Evolutionary conservation across 2,888 invertebrate genomes (phyloP).

Genomic region (Epinotia brunnichana): DNA sequence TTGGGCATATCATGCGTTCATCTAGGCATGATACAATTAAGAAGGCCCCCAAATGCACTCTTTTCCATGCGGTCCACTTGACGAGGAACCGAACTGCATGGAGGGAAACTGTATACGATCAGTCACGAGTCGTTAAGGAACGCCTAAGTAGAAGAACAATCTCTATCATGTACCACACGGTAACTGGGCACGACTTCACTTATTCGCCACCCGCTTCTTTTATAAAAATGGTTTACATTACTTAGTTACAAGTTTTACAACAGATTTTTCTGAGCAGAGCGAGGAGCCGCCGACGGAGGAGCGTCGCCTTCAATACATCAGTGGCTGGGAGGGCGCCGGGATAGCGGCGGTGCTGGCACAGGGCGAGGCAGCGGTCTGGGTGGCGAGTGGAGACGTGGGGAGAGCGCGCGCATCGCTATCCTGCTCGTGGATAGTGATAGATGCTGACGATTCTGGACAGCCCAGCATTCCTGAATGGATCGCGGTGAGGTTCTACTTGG

Average conservation of each 20-base stretch:
- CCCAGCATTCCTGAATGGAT: slow-evolving; percentile 88
- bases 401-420: slow-evolving; percentile 94
- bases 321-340: slow-evolving; percentile 92
- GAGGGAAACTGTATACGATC: too few relatives aligned
- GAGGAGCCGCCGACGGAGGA: slow-evolving; percentile 90
- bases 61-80: too few relatives aligned
- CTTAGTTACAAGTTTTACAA: background rate
- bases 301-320: slow-evolving; percentile 89
- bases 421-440: slow-evolving; percentile 95
- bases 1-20: too few relatives aligned
- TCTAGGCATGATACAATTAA: too few relatives aligned
- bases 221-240: too few relatives aligned
- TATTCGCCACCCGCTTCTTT: too few relatives aligned
- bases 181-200: background rate
- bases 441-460: slow-evolving; percentile 86
- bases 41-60: too few relatives aligned
- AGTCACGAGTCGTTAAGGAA: too few relatives aligned
- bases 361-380: slow-evolving; percentile 96
- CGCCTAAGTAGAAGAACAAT: too few relatives aligned
- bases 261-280: slow-evolving; percentile 78
- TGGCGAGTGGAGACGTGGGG: slow-evolving; percentile 93
- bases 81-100: too few relatives aligned
- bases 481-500: slow-evolving; percentile 62
- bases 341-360: slow-evolving; percentile 87
- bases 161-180: too few relatives aligned